Evolutionary conservation across 2,888 invertebrate species (phyloP).

Genomic region (Phania funesta): DNA sequence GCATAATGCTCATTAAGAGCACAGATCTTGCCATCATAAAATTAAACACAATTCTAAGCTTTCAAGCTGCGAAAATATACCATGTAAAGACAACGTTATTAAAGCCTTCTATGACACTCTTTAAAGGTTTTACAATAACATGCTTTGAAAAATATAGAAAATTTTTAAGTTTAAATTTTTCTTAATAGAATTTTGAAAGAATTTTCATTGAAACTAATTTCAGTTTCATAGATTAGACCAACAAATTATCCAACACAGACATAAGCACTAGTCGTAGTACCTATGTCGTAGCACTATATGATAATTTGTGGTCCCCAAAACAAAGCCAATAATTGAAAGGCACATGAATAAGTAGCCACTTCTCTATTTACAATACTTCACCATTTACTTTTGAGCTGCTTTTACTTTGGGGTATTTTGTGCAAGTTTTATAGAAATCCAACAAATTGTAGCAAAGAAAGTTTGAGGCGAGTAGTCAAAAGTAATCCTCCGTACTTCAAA

Average conservation of each 20-base stretch:
- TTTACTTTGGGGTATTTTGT: neutral
- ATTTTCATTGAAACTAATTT: too few relatives aligned
- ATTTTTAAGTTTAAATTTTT: too few relatives aligned
- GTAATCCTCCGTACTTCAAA: neutral
- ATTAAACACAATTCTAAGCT: too few relatives aligned
- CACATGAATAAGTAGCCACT: constrained; percentile 58
- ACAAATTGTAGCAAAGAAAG: constrained; percentile 49
- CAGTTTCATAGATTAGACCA: too few relatives aligned
- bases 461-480: neutral
- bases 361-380: constrained; percentile 37
- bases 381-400: constrained; percentile 2
- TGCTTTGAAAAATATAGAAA: too few relatives aligned
- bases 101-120: too few relatives aligned
- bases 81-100: too few relatives aligned
- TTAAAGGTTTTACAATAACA: too few relatives aligned
- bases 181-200: too few relatives aligned
- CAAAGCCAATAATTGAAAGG: constrained; percentile 63
- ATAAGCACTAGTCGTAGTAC: neutral
- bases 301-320: constrained; percentile 61
- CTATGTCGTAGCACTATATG: constrained; percentile 48
- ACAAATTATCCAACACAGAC: neutral
- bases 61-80: too few relatives aligned
- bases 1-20: too few relatives aligned
- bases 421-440: constrained; percentile 13
- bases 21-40: too few relatives aligned